These are phyloP conservation scores for Dryococelus australis DNA, from an alignment of 2,888 invertebrate species.

Conservation along the genomic window DNA sequence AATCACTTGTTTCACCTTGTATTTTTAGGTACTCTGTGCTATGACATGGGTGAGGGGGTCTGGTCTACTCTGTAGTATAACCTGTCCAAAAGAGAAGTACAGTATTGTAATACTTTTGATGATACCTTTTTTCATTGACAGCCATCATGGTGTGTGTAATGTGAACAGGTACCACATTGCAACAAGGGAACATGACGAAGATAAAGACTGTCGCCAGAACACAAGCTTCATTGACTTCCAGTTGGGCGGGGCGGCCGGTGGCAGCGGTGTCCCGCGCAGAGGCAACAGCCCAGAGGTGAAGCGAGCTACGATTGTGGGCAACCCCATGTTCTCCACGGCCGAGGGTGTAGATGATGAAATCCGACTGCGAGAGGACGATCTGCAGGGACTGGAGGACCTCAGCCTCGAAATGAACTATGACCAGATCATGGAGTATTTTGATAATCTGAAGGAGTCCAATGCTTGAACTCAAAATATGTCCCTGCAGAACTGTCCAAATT, in stretches of 20 bases:
- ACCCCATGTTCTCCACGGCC: conserved; percentile 80
- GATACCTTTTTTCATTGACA: no score
- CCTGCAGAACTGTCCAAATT: no score
- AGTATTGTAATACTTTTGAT: no score
- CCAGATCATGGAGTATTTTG: conserved; percentile 97
- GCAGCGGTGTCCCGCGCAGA: conserved; percentile 40
- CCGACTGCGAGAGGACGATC: conserved; percentile 66
- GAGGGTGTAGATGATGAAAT: conserved; percentile 51
- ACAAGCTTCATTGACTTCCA: conserved; percentile 50
- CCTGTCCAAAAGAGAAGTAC: no score
- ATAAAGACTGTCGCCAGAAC: conserved; percentile 48
- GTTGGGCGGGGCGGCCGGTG: conserved; percentile 39
- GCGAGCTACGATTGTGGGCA: conserved; percentile 85
- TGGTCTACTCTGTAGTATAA: no score
- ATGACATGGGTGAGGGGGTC: no score
- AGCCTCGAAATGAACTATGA: conserved; percentile 92
- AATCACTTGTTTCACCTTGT: no score
- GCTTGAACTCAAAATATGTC: conserved; percentile 55
- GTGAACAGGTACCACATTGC: conserved; percentile 25
- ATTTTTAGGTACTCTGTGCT: no score
- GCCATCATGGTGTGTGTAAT: not conserved
- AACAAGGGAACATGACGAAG: conserved; percentile 35
- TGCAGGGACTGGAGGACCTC: conserved; percentile 80
- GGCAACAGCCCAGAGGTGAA: conserved; percentile 72
- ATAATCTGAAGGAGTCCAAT: conserved; percentile 90